phyloP scores from a whole-genome alignment of 1,140 invertebrate genomes.

The Coenobita brevimanus region DNA sequence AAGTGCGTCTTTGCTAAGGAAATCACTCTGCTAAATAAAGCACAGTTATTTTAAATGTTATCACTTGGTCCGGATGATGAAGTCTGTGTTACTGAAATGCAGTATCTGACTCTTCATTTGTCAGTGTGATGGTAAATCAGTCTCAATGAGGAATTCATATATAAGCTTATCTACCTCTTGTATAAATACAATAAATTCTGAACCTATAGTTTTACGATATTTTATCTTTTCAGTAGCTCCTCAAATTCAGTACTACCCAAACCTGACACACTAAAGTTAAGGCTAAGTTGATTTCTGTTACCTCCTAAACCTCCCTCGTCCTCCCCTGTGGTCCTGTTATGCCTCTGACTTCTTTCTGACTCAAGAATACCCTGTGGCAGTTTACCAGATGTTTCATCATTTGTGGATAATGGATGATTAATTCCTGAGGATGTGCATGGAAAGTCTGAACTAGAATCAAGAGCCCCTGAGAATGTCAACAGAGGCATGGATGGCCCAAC shows the following conservation, averaged over 20 bases:
- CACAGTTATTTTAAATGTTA: too few species aligned
- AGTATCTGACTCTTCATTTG: too few species aligned
- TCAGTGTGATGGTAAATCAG: too few species aligned
- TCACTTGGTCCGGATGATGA: too few species aligned
- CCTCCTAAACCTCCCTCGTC: not conserved
- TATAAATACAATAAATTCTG: too few species aligned
- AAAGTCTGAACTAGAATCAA: conserved; percentile 33
- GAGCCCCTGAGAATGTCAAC: conserved; percentile 45
- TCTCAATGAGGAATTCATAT: too few species aligned
- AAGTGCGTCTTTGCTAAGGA: too few species aligned
- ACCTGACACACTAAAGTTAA: conserved; percentile 17
- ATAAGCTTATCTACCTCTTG: too few species aligned
- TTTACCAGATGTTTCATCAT: not conserved
- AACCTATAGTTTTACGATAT: too few species aligned
- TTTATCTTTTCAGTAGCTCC: conserved; percentile 53
- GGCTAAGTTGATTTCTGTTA: conserved; percentile 7
- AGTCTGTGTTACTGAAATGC: too few species aligned
- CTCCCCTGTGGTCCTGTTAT: not conserved
- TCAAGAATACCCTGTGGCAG: not conserved
- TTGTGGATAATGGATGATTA: not conserved
- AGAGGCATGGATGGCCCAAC: conserved; percentile 23
- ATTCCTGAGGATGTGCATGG: not conserved
- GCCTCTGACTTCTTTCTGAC: not conserved
- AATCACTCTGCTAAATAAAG: too few species aligned
- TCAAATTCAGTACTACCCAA: conserved; percentile 41